These are phyloP conservation scores for Tupiocoris notatus DNA, from an alignment of 2,888 invertebrate genomes.

Conservation along the genomic window DNA sequence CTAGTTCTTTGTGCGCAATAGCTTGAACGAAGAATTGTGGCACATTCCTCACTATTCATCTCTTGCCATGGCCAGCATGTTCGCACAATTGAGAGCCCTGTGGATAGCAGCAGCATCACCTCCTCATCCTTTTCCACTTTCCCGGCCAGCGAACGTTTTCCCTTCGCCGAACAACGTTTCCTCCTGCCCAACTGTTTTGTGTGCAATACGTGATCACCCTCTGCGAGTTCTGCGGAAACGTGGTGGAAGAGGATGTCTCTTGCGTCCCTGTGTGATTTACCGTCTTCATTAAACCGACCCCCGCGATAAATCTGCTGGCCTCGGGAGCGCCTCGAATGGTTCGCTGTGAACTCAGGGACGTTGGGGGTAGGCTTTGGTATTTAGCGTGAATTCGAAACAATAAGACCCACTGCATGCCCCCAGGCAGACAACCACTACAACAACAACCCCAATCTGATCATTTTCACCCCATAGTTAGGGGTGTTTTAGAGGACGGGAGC, in stretches of 20 bases:
- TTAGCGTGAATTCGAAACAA: not conserved
- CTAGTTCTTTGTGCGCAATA: not conserved
- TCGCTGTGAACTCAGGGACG: not conserved
- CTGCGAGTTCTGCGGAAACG: not conserved
- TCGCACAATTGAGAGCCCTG: no score
- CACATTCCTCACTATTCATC: not conserved
- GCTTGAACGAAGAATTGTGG: not conserved
- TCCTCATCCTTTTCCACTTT: not conserved
- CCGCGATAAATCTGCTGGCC: conserved; percentile 14
- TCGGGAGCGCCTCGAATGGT: not conserved
- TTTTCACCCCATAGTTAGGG: not conserved
- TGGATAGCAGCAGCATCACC: no score
- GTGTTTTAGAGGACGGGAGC: not conserved
- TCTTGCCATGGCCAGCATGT: not conserved
- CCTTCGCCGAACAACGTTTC: no score
- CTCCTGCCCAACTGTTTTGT: not conserved
- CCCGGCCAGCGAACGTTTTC: not conserved
- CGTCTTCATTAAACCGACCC: conserved; percentile 32
- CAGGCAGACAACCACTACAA: not conserved
- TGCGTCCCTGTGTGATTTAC: conserved; percentile 24
- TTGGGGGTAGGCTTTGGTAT: not conserved
- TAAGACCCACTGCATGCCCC: not conserved
- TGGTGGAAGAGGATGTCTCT: not conserved
- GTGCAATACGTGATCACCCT: not conserved
- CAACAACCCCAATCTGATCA: not conserved